Evolutionary conservation across 2,113 vertebrate species (phyloP), one percentile per base, ranked within the genome.

Genomic region (Triplophysa tibetana): DNA sequence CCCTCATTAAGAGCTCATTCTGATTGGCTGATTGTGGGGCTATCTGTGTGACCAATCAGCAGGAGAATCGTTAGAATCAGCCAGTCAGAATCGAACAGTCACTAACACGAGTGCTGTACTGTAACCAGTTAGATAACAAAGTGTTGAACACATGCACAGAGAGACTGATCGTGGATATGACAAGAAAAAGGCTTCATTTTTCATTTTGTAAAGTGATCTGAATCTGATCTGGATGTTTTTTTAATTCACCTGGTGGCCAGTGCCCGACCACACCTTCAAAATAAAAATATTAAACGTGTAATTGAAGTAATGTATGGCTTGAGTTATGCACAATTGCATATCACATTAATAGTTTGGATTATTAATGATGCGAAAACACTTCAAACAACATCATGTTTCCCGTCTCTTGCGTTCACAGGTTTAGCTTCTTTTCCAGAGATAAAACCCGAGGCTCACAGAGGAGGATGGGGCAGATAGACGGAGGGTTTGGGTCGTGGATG

Each of bases 371-470:
- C 54, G 8, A n/a, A 52, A 21, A 58, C n/a, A 10, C n/a, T 58
- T 4, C n/a, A 58, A 58, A 10, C n/a, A 9, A 58, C 5, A 1
- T 16, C 16, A 54, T 6, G 16, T 58, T 8, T 58, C n/a, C 54
- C n/a, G n/a, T 43, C 19, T 43, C 38, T 21, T 69, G 19, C 19
- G 19, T 45, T 65, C 23, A 17, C 74, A 99, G 98, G 93, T 98
- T 99, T 98, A 98, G 95, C 84, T 98, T 99, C 92, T 98, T 99
- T 92, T 98, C 96, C 1, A 93, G 97, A 0, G 97, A 99, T 78
- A 99, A 98, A 88, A 94, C 90, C 86, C 93, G 95, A 10, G 86
- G 90, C 88, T 90, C 90, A 65, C 96, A 94, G 91, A 93, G 88
- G 62, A 92, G 88, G 64, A 85, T 74, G 0, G 65, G 79, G 0